Conservation (phyloP, 2,888 invertebrate genomes). For the Aspidiotus destructor region DNA sequence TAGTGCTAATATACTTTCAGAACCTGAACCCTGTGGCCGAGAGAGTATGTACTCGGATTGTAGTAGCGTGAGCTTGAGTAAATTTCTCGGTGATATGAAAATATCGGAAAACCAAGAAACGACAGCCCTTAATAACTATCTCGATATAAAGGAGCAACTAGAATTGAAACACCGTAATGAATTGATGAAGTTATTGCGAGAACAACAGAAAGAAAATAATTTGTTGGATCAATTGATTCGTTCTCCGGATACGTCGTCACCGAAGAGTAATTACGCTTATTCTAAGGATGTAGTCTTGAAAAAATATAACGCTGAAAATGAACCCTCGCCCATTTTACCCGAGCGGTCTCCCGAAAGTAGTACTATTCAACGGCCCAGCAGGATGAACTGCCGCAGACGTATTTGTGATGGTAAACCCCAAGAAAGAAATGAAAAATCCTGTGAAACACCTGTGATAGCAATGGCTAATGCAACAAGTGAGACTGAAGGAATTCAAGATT, state of each 20-base stretch:
- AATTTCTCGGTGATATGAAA: constrained; percentile 12
- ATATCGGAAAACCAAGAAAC: neutral
- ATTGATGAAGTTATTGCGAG: constrained; percentile 8
- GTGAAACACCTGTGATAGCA: neutral
- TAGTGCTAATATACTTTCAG: neutral
- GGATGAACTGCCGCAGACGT: neutral
- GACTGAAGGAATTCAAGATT: neutral
- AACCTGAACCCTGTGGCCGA: neutral
- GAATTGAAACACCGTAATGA: constrained; percentile 25
- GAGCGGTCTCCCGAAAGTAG: neutral
- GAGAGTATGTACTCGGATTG: constrained; percentile 22
- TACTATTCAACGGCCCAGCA: neutral
- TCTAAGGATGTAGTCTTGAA: neutral
- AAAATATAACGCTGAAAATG: neutral
- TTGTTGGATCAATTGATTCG: constrained; percentile 5
- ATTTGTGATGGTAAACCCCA: neutral
- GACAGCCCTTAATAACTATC: constrained; percentile 11
- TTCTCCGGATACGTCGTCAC: neutral
- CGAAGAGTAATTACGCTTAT: constrained; percentile 9
- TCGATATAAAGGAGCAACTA: constrained; percentile 16
- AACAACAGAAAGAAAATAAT: constrained; percentile 24
- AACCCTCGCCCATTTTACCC: neutral
- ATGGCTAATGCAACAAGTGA: neutral
- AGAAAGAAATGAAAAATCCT: neutral
- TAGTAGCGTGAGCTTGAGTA: constrained; percentile 26